Evolutionary conservation across 1,140 invertebrate genomes (phyloP), one percentile per base, ranked within the genome.

Genomic region (Trichonephila clavipes): DNA sequence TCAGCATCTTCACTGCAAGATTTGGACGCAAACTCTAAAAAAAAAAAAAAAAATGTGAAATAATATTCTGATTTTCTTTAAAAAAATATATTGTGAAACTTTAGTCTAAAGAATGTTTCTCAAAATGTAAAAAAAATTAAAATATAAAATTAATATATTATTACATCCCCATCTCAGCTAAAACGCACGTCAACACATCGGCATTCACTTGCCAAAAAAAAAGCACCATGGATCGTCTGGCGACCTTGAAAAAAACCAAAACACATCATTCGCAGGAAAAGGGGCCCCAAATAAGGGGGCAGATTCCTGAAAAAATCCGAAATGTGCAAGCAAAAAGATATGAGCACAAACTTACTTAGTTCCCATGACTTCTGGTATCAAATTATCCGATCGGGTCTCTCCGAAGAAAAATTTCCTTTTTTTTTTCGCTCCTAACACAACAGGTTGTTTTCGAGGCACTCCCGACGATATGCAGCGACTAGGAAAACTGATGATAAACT

Each of bases 161-260:
- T 40, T 40, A 4, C 10, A 7, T 51, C 7, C 8, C 51, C 7
- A 5, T 10, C 7, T 10, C 10, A 10, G 10, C 10, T 51, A 0
- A 51, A 51, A 51, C 7, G 51, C 7, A 7, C 51, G 10, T 51
- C 51, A 12, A 51, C 7, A 51, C 51, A 51, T 51, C 51, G 10
- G 10, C 1, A 51, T 51, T 51, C 10, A 51, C 10, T 51, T 12
- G 51, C 51, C 51, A 12, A 51, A 10, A 51, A 51, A 51, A 51
- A 51, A 51, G 0, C 19, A 69, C 66, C 66, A 28, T 21, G n/a
- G n/a, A 24, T 69, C 66, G 24, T 24, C 24, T 69, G 6, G 51
- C 24, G 66, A 69, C 66, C 66, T 69, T 69, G 66, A 69, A 69
- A 69, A 66, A 66, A 66, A 69, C n/a, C n/a, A n/a, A 69, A 14